Evolutionary conservation across 2,888 invertebrate species (phyloP), one percentile per base, ranked within the genome.

Genomic region (Mythimna pallens): DNA sequence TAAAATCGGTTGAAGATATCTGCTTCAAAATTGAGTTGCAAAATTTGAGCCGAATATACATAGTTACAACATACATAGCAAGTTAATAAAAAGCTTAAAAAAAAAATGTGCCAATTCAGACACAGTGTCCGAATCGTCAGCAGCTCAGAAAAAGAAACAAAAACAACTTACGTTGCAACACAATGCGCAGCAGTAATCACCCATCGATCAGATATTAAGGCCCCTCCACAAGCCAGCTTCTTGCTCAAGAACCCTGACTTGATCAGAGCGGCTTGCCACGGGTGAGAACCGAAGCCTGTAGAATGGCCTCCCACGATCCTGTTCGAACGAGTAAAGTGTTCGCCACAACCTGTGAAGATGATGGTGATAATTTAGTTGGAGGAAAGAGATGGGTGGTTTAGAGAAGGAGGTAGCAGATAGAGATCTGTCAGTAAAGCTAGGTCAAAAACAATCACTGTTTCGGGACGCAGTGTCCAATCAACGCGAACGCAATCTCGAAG

Each of bases 251-350:
- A 99, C 43, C 98, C 98, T 10, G 98, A 98, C 94, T 99, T 99
- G 87, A 99, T 98, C 34, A 99, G 97, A 0, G 99, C 99, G 3
- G 98, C 99, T 94, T 99, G 99, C 99, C 99, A 99, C 6, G 99
- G 99, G 95, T 99, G 99, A 14, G 98, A 98, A 3, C 98, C 99
- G 89, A 99, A 99, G 57, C 98, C 98, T 0, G 99, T 98, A 25
- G 98, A 98, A 87, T 98, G 98, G 0, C 99, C 99, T 2, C 99
- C 99, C 0, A 99, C 99, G 75, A 99, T 99, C 80, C 99, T 97
- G 91, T 99, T 99, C 43, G 98, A 98, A 55, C 99, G 97, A 0
- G 98, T 98, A 90, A 98, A 98, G 74, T 98, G 97, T 91, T 99
- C 98, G 0, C 99, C 99, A 89, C 99, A 99, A 93, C 98, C 99